phyloP scores from a whole-genome alignment of 1,140 invertebrate species.

The Helicoverpa armigera region DNA sequence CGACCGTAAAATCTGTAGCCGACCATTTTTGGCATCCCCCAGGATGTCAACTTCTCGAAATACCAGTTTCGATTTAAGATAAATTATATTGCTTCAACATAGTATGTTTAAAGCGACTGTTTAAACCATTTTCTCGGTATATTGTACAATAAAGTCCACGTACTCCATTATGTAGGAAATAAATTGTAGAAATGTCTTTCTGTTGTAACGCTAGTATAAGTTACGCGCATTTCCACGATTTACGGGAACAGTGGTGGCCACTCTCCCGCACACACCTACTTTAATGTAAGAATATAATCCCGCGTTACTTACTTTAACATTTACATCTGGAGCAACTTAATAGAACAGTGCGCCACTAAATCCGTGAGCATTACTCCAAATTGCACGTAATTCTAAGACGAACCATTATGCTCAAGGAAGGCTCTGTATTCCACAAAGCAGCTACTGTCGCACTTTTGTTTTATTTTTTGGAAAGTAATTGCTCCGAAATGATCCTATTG shows the following conservation, averaged over 20 bases:
- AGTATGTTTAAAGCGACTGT: neutral
- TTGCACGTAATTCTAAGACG: constrained; percentile 38
- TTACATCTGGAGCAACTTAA: constrained; percentile 45
- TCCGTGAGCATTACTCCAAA: constrained; percentile 40
- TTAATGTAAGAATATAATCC: constrained; percentile 27
- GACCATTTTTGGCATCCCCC: constrained; percentile 43
- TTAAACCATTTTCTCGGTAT: constrained; percentile 33
- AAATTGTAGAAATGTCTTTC: constrained; percentile 39
- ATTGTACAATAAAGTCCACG: constrained; percentile 8
- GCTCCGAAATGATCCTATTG: constrained; percentile 10
- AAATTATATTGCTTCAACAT: constrained; percentile 25
- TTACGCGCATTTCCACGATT: constrained; percentile 43
- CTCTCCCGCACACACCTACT: neutral
- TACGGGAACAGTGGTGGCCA: constrained; percentile 32
- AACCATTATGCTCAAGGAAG: constrained; percentile 10
- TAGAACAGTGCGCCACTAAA: constrained; percentile 39
- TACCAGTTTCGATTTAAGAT: constrained; percentile 44
- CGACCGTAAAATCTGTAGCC: constrained; percentile 37
- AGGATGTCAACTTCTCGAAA: constrained; percentile 36
- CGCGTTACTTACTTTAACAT: constrained; percentile 27
- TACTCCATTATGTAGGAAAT: constrained; percentile 40
- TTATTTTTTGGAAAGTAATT: constrained; percentile 36
- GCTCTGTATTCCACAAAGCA: constrained; percentile 15
- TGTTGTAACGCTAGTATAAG: constrained; percentile 28
- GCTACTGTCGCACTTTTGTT: constrained; percentile 27